Conservation (phyloP, 2,113 vertebrate species). For the Halichoerus grypus region DNA sequence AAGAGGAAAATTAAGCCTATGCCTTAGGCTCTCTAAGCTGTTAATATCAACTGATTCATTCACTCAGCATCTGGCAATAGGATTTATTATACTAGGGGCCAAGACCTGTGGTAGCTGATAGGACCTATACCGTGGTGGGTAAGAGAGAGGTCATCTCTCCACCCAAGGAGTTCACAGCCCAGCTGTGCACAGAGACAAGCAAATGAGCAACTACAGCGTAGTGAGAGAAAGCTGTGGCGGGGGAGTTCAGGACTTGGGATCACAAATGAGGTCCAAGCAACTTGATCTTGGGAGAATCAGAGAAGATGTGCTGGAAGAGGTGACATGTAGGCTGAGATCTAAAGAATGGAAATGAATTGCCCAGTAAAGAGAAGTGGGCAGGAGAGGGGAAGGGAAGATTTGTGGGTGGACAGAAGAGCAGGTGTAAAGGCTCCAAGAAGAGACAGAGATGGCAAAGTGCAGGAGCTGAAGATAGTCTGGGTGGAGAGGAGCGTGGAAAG, state of each 20-base stretch:
- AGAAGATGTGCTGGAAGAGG: not conserved
- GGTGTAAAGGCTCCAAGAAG: not conserved
- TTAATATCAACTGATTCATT: slow-evolving; percentile 2
- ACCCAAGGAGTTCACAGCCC: not conserved
- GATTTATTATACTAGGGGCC: not conserved
- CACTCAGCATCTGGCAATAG: not conserved
- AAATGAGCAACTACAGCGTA: not conserved
- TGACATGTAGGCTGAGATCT: not conserved
- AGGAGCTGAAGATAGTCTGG: not conserved
- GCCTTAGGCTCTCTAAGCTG: not conserved
- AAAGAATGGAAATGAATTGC: slow-evolving; percentile 27
- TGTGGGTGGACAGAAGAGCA: not conserved
- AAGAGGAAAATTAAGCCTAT: not conserved
- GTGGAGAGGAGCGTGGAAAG: not conserved
- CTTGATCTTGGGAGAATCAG: not conserved
- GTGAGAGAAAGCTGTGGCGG: not conserved
- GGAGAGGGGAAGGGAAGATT: not conserved
- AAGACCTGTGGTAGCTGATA: not conserved
- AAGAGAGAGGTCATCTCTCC: not conserved
- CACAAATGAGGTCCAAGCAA: not conserved
- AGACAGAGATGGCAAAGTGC: not conserved
- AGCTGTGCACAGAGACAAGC: not conserved
- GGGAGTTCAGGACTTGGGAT: not conserved
- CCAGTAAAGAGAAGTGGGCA: not conserved
- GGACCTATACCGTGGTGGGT: not conserved